Evolutionary conservation across 2,113 vertebrate species (phyloP).

Genomic region (Aleadryas rufinucha): DNA sequence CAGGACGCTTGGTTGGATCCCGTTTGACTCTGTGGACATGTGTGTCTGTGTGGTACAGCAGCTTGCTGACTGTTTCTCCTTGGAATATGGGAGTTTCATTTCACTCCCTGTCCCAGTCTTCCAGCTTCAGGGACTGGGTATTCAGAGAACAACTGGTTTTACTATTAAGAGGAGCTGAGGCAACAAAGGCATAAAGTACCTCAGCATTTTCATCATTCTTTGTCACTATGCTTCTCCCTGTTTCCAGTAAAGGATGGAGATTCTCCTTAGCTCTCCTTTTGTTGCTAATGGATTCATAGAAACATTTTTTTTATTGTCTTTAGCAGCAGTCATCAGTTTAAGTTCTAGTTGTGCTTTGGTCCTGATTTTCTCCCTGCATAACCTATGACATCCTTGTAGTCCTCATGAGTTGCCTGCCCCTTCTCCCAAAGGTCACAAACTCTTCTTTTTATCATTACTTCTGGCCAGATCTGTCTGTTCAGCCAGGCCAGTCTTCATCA

Average conservation of each 20-base stretch:
- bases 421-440: background rate
- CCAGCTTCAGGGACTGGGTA: background rate
- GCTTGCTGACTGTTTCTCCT: background rate
- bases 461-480: background rate
- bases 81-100: background rate
- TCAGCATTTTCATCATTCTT: background rate
- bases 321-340: background rate
- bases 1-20: background rate
- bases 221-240: background rate
- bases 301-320: background rate
- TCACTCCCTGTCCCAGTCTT: background rate
- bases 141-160: background rate
- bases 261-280: background rate
- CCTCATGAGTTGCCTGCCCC: background rate
- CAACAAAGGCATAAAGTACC: background rate
- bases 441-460: background rate
- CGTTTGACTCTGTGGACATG: fast-evolving
- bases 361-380: background rate
- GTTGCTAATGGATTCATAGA: background rate
- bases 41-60: background rate
- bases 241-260: background rate
- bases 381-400: background rate
- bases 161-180: background rate
- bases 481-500: background rate
- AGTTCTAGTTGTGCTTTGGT: background rate